Percentiles rank a stretch among this genome's conserved stretches.
These are phyloP conservation scores for Achroia grisella DNA, from an alignment of 1,140 invertebrate species.

Conservation along the genomic window DNA sequence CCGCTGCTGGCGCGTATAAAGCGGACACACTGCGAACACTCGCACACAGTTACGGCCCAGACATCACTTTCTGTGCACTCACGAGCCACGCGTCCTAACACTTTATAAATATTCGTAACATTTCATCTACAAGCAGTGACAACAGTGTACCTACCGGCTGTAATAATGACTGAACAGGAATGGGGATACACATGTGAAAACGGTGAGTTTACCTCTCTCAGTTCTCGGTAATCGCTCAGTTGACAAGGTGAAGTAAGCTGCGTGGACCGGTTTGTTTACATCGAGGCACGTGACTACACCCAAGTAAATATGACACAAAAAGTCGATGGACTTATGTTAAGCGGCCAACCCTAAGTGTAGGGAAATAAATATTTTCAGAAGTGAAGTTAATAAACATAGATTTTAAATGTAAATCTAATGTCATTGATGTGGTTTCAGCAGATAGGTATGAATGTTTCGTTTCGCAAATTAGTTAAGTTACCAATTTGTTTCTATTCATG, in stretches of 20 bases:
- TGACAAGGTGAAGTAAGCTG: conserved; percentile 15
- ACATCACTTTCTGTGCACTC: conserved; percentile 48
- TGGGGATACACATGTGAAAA: conserved; percentile 71
- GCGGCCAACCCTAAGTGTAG: too few relatives aligned
- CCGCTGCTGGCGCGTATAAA: conserved; percentile 40
- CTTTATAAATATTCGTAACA: conserved; percentile 5
- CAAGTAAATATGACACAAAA: conserved; percentile 27
- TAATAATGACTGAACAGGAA: conserved; percentile 48
- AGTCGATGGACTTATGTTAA: neutral
- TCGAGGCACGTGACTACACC: conserved; percentile 49
- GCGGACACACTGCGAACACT: conserved; percentile 39
- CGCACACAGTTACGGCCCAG: conserved; percentile 55
- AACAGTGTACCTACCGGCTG: conserved; percentile 19
- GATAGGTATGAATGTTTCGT: too few relatives aligned
- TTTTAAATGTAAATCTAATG: too few relatives aligned
- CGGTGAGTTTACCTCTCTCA: conserved; percentile 52
- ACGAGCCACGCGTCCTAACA: conserved; percentile 34
- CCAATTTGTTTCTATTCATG: too few relatives aligned
- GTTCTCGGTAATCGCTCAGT: neutral
- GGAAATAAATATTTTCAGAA: too few relatives aligned
- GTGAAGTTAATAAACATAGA: too few relatives aligned
- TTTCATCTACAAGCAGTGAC: neutral
- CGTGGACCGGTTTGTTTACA: conserved; percentile 66
- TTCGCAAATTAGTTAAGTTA: too few relatives aligned
- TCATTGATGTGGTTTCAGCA: too few relatives aligned